A percentile compares a stretch with the other conserved stretches of the same genome.
Evolutionary conservation across 1,140 invertebrate species (phyloP).

Genomic region (Euura saliciscinereae): DNA sequence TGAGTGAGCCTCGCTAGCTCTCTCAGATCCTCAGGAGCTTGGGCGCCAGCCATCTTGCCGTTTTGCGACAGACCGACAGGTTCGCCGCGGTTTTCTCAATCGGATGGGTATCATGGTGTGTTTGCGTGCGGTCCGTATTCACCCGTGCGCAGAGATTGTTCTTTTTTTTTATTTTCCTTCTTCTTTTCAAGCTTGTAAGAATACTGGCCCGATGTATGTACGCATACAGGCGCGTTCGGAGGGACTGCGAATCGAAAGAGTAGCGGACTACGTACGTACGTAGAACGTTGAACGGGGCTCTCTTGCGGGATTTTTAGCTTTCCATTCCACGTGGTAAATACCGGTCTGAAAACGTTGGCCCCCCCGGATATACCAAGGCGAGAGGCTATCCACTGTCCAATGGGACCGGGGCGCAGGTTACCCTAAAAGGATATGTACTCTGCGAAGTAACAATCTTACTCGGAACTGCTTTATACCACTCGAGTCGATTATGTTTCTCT

Average conservation of each 20-base stretch:
- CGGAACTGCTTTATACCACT: too few relatives aligned
- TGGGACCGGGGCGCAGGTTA: not conserved
- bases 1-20: not conserved
- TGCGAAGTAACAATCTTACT: not conserved
- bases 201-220: not conserved
- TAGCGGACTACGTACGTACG: too few relatives aligned
- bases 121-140: too few relatives aligned
- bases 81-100: not conserved
- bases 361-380: not conserved
- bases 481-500: too few relatives aligned
- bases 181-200: not conserved
- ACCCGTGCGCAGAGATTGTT: not conserved
- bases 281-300: too few relatives aligned
- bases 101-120: too few relatives aligned
- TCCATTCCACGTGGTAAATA: not conserved
- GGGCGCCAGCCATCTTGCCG: slow-evolving; percentile 4
- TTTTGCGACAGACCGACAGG: slow-evolving; percentile 10
- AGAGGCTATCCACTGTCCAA: not conserved
- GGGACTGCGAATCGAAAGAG: too few relatives aligned
- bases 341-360: slow-evolving; percentile 17
- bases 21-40: not conserved
- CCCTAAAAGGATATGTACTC: slow-evolving; percentile 27
- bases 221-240: slow-evolving; percentile 7
- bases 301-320: too few relatives aligned
- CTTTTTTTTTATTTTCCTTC: not conserved